These are phyloP conservation scores for Cremastobaeus sp. DNA, from an alignment of 2,888 invertebrate species.

Conservation along the genomic window DNA sequence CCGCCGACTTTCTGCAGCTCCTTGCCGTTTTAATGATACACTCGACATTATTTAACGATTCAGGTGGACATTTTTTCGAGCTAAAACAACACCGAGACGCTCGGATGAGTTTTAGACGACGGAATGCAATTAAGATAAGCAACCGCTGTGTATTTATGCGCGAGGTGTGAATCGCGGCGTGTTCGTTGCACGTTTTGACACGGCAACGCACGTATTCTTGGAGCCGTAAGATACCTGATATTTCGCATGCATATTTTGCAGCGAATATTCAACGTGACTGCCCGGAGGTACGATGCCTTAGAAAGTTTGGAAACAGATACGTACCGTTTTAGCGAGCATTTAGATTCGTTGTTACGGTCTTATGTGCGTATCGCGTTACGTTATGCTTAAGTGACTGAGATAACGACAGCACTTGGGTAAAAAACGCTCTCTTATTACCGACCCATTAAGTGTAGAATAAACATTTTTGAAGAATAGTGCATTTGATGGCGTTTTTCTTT, in stretches of 20 bases:
- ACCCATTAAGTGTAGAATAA: no score
- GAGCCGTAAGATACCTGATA: conserved; percentile 45
- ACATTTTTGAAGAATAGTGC: background rate
- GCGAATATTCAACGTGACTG: conserved; percentile 64
- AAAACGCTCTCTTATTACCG: no score
- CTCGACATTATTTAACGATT: no score
- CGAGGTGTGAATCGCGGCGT: conserved; percentile 62
- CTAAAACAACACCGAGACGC: conserved; percentile 44
- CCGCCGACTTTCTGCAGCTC: no score
- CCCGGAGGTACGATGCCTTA: conserved; percentile 62
- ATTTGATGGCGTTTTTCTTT: conserved; percentile 75
- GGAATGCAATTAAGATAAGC: conserved; percentile 72
- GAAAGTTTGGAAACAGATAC: conserved; percentile 63
- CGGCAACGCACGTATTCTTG: conserved; percentile 32
- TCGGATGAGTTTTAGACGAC: conserved; percentile 62
- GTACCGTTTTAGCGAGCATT: conserved; percentile 56
- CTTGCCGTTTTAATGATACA: no score
- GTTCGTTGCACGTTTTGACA: conserved; percentile 43
- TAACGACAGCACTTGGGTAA: conserved; percentile 15
- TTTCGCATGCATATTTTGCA: conserved; percentile 61
- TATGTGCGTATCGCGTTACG: conserved; percentile 49
- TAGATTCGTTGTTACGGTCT: conserved; percentile 42
- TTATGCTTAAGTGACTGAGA: conserved; percentile 25
- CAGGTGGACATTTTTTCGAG: no score
- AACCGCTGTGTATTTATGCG: conserved; percentile 66